A percentile compares a stretch with the other conserved stretches of the same genome.
These are phyloP conservation scores for Varanus salvator DNA, from an alignment of 2,113 vertebrate genomes.

Conservation along the genomic window DNA sequence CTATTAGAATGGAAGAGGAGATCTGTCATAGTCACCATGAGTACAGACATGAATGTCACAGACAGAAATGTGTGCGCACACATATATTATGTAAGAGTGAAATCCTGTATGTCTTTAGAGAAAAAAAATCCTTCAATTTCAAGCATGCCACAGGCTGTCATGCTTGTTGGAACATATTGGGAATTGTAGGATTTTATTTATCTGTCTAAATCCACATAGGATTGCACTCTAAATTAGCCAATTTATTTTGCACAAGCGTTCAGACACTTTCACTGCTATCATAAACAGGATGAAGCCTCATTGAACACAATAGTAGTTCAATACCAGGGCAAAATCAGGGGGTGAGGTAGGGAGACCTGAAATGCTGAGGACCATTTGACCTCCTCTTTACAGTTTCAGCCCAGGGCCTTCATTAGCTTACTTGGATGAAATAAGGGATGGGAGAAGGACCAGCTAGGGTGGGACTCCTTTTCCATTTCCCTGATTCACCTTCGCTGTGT, in stretches of 20 bases:
- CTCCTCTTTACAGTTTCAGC: too few species aligned
- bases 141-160: too few species aligned
- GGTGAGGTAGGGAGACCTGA: neutral
- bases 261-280: neutral
- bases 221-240: neutral
- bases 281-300: neutral
- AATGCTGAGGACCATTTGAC: too few species aligned
- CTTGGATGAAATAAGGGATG: too few species aligned
- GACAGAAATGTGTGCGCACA: neutral
- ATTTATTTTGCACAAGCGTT: neutral
- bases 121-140: too few species aligned
- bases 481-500: neutral
- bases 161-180: too few species aligned
- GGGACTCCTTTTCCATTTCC: neutral
- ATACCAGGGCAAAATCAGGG: neutral
- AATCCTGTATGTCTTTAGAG: too few species aligned
- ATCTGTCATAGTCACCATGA: neutral
- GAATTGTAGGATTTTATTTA: too few species aligned
- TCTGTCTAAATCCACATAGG: too few species aligned
- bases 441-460: too few species aligned
- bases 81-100: too few species aligned
- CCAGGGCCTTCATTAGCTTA: too few species aligned
- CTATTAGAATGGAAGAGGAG: neutral
- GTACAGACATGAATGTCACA: neutral
- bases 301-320: neutral